Evolutionary conservation across 2,113 vertebrate species (phyloP).

Genomic region (Trinectes maculatus): DNA sequence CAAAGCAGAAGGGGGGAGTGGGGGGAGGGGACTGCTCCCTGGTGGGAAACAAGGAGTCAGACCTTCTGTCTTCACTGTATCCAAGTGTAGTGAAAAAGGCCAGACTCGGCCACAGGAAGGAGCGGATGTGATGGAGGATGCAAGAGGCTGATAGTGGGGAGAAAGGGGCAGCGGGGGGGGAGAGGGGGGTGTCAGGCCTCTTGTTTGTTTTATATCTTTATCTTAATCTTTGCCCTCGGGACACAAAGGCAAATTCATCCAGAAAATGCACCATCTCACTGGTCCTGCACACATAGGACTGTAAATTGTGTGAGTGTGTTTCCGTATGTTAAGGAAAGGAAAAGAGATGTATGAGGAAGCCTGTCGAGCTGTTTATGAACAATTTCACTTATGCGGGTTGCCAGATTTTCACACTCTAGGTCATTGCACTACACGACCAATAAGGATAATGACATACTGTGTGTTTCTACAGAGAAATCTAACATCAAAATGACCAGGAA

Average conservation of each 20-base stretch:
- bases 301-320: conserved; percentile 37
- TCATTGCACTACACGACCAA: conserved; percentile 23
- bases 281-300: conserved; percentile 63
- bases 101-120: conserved; percentile 46
- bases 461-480: no score
- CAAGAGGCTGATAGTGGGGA: conserved; percentile 39
- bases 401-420: conserved; percentile 16
- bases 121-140: conserved; percentile 43
- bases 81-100: conserved; percentile 4
- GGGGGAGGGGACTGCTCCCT: conserved; percentile 4
- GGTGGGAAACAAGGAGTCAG: conserved; percentile 2
- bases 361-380: no score
- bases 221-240: conserved; percentile 78
- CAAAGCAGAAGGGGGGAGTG: no score
- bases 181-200: conserved; percentile 34
- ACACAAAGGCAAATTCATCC: conserved; percentile 74
- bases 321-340: conserved; percentile 32
- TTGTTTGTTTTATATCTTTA: conserved; percentile 81
- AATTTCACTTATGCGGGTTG: no score
- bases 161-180: conserved; percentile 33
- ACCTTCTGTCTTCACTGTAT: conserved; percentile 19
- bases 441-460: background rate
- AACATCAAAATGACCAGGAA: no score
- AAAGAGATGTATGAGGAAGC: conserved; percentile 23
- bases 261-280: conserved; percentile 79